Conservation (phyloP, 2,888 invertebrate species). For the Leptinotarsa tumamoca region DNA sequence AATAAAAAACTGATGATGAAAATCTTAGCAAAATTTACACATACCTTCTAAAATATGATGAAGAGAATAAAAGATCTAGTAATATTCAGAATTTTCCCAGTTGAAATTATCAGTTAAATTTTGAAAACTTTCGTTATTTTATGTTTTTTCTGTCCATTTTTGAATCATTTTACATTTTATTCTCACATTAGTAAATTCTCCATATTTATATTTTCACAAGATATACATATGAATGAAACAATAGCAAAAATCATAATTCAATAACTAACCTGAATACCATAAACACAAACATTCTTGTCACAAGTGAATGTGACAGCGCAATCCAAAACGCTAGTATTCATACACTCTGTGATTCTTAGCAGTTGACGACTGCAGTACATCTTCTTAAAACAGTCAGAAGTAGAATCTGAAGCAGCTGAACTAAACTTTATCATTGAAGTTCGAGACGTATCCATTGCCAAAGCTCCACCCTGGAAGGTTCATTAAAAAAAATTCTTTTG, state of each 20-base stretch:
- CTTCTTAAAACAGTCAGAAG: constrained; percentile 65
- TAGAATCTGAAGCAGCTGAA: constrained; percentile 50
- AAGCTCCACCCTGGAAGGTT: constrained; percentile 54
- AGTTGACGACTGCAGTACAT: constrained; percentile 79
- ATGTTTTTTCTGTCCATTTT: no score
- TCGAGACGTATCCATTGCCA: constrained; percentile 61
- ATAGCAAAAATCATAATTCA: background rate
- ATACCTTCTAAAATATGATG: no score
- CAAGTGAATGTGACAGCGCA: constrained; percentile 85
- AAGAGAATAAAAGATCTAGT: no score
- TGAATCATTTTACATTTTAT: no score
- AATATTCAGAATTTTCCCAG: no score
- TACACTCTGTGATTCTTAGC: constrained; percentile 77
- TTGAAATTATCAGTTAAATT: no score
- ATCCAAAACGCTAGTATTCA: constrained; percentile 81
- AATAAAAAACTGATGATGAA: no score
- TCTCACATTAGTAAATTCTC: no score
- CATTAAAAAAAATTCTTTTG: background rate
- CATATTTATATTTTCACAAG: no score
- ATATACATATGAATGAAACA: no score
- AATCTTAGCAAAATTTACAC: no score
- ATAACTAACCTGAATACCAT: constrained; percentile 74
- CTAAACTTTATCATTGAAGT: constrained; percentile 62
- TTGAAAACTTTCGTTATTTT: no score
- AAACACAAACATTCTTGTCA: constrained; percentile 82